Base-by-base conservation (phyloP, 2,888 invertebrate species). In the Ligdia adustata region DNA sequence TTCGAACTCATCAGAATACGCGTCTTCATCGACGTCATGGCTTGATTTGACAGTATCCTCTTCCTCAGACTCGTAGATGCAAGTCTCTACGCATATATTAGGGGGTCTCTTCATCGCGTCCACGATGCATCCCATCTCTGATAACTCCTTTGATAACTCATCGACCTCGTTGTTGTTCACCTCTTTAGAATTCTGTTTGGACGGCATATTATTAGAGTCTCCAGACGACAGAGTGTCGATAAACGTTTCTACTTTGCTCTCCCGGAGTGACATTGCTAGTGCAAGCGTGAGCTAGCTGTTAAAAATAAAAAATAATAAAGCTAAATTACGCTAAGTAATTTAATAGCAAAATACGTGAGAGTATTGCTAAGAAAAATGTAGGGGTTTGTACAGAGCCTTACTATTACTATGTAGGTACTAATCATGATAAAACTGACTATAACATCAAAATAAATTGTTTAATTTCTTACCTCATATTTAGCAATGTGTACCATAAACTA, bases 91-190 rank as follows among this genome's bases (percentile, higher is more conserved):
- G 62, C 90, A 90, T 15, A 87, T 83, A 56, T 88, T 89, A 0
- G 88, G 80, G 0, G 86, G 85, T 51, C 77, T 64, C 52, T 86
- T 88, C 28, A 82, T 75, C 3, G 79, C 82, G 33, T 83, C 85
- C 6, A 89, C 85, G 32, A 90, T 82, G 51, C 90, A 90, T 12
- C 90, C 90, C 90, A 91, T 91, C 53, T 80, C 79, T 3, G 83
- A 76, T 1, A 91, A 60, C n/a, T 87, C 79, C 52, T 86, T 82
- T 2, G 89, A 81, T 4, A 91, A 65, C 37, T 80, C 83, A 79
- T 90, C 80, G 40, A 90, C 66, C 52, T 88, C 85, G 75, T 91
- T 90, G 62, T 91, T 91, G 57, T 91, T 91, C 60, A 85, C 90
- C 60, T 91, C 90, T 63, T 72, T 77, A 51, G 74, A 80, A 41